Percentiles rank a stretch among this genome's conserved stretches.
These are phyloP conservation scores for Meloe dianella DNA, from an alignment of 2,888 invertebrate genomes.

Conservation along the genomic window DNA sequence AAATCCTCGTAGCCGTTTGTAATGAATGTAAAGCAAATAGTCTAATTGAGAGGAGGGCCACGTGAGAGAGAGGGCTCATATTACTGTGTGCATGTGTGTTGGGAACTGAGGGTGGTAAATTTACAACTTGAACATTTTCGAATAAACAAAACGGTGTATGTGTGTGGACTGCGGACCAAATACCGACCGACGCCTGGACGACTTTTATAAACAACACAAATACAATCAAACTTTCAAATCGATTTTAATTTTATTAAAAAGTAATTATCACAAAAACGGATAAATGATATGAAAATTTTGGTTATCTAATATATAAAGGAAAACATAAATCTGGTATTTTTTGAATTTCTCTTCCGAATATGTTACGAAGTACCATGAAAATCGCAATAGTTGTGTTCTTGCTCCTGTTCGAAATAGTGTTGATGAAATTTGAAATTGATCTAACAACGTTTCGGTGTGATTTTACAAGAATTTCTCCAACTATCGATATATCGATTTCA, in stretches of 20 bases:
- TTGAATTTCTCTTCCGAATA: too few relatives aligned
- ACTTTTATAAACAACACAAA: not conserved
- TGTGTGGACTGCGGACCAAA: too few relatives aligned
- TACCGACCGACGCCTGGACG: constrained; percentile 29
- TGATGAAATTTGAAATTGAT: too few relatives aligned
- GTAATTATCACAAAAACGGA: not conserved
- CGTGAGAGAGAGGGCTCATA: constrained; percentile 54
- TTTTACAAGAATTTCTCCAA: too few relatives aligned
- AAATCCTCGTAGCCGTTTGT: constrained; percentile 56
- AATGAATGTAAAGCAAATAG: constrained; percentile 60
- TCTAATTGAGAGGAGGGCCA: constrained; percentile 57
- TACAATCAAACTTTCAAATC: not conserved
- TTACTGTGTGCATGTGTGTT: constrained; percentile 31
- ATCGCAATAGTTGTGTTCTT: too few relatives aligned
- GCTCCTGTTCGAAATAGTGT: too few relatives aligned
- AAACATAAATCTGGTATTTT: too few relatives aligned
- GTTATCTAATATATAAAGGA: too few relatives aligned
- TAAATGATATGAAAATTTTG: not conserved
- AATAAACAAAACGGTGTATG: constrained; percentile 27
- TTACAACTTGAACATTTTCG: constrained; percentile 46
- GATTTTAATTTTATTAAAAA: not conserved
- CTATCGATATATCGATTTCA: too few relatives aligned
- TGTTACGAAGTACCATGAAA: too few relatives aligned
- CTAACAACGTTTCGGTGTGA: too few relatives aligned
- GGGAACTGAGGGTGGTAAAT: constrained; percentile 48